phyloP scores from a whole-genome alignment of 64 coral and sea anemone species.

The Trachythela sp. region DNA sequence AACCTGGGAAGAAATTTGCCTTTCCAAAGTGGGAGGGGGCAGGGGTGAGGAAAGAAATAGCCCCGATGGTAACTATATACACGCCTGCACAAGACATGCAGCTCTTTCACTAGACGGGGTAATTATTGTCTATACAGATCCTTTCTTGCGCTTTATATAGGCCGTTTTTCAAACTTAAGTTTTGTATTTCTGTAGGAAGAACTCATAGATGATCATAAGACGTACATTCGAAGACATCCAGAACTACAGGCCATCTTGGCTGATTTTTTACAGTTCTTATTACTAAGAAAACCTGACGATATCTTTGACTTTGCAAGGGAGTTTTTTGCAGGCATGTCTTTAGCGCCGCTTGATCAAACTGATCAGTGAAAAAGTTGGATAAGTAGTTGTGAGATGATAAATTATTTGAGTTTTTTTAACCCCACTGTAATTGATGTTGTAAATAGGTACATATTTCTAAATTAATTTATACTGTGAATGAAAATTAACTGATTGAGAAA shows the following conservation, averaged over 20 bases:
- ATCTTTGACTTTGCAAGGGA: slow-evolving; percentile 89
- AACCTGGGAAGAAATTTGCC: no score
- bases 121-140: no score
- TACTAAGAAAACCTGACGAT: slow-evolving; percentile 90
- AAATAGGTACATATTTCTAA: no score
- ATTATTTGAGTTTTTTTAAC: background rate
- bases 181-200: slow-evolving; percentile 66
- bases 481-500: no score
- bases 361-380: background rate
- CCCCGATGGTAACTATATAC: no score
- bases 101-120: no score
- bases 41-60: no score
- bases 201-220: slow-evolving; percentile 78
- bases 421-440: background rate
- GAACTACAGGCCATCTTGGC: slow-evolving; percentile 79
- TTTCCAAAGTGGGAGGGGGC: no score
- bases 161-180: no score
- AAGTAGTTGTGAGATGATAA: background rate
- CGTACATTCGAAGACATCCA: slow-evolving; percentile 90
- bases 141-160: no score
- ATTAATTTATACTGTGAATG: no score
- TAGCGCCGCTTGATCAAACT: slow-evolving; percentile 23
- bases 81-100: no score
- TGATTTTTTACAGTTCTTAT: slow-evolving; percentile 88
- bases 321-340: slow-evolving; percentile 85